Base-by-base conservation (phyloP, 2,888 invertebrate species). In the Chymomyza fuscimana region DNA sequence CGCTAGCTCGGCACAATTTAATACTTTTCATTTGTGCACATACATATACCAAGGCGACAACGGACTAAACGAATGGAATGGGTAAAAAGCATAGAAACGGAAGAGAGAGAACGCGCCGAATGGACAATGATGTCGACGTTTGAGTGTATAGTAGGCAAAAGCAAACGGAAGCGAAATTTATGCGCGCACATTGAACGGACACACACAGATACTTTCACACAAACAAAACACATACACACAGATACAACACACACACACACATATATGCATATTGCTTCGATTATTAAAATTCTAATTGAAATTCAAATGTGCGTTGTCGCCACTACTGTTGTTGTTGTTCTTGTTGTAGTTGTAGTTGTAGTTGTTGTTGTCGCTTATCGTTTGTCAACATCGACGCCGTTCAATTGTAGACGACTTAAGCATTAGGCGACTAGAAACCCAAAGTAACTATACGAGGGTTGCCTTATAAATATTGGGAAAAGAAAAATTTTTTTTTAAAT, bases 251-350 rank as follows among this genome's bases (percentile, higher is more conserved):
- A 58, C 29, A 10, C 59, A 56, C 58, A 59, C 60, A 16, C 70
- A 64, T 63, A 54, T 58, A 25, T 3, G 54, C 54, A 16, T 64
- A 64, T 67, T 69, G 77, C 74, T 80, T 87, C 87, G 83, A 83
- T 83, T 84, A 84, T 84, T 87, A 84, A 82, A 83, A 86, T 85
- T 81, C 89, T 89, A 89, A 87, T 87, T 88, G 87, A 87, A 88
- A 87, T 87, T 87, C 88, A 88, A 87, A 87, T 88, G 84, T 80
- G 84, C 79, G 76, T 79, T 78, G 72, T 65, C n/a, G 63, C 52
- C 25, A 25, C 29, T 10, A 9, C 19, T 56, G n/a, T 4, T 10
- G 10, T 56, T 56, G 19, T 32, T 7, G 32, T 32, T 32, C 2
- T 32, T 5, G 32, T 32, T 32, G 73, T n/a, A 12, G 16, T 51